Evolutionary conservation across 2,113 vertebrate species (phyloP).

Genomic region (Coturnix japonica): DNA sequence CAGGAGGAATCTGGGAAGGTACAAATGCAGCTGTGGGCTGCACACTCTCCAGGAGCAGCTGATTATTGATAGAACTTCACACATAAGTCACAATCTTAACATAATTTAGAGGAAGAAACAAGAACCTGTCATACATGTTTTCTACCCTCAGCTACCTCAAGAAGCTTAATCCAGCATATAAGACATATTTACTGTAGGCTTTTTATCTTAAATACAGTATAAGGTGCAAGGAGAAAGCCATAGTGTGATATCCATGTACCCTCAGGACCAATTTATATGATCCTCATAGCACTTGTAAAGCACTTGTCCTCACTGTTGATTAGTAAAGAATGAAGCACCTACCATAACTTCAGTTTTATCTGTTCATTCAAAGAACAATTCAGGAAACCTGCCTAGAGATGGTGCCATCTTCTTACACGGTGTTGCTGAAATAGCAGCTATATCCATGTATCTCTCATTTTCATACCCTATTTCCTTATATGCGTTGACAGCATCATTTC

Average conservation of each 20-base stretch:
- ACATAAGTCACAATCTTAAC: neutral
- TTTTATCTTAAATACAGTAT: neutral
- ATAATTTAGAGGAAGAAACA: neutral
- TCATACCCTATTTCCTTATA: neutral
- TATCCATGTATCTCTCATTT: neutral
- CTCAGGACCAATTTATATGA: neutral
- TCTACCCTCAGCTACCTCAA: neutral
- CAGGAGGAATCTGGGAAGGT: neutral
- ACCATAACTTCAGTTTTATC: neutral
- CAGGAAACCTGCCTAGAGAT: neutral
- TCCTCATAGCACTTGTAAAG: neutral
- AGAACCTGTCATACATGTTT: neutral
- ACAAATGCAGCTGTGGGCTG: neutral
- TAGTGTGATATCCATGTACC: neutral
- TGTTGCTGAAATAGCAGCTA: neutral
- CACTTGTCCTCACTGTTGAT: neutral
- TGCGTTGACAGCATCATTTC: neutral
- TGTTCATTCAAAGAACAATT: neutral
- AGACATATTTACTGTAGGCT: neutral
- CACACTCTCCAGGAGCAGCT: neutral
- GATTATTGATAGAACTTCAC: neutral
- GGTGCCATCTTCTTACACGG: neutral
- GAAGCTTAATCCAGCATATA: neutral
- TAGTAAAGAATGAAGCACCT: neutral
- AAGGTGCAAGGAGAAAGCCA: neutral